Base-by-base conservation (phyloP, 2,888 invertebrate species). In the Watsonalla binaria region DNA sequence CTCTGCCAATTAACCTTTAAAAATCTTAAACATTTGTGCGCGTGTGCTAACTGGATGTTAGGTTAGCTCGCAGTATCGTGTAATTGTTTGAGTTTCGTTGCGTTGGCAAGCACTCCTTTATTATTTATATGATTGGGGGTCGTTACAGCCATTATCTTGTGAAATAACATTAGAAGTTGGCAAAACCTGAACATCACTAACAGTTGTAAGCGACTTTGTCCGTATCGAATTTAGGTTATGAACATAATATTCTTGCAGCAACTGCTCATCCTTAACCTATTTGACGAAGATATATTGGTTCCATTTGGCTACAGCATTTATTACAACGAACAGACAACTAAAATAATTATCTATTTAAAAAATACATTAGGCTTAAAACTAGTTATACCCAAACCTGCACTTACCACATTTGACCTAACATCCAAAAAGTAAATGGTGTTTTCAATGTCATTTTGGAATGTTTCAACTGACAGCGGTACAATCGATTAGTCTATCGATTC, bases 51-150 rank as follows among this genome's bases (percentile, higher is more conserved):
- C 39, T 49, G 37, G 49, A 14, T 37, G 15, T 49, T 49, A 49
- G 37, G 24, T 47, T 33, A 34, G 34, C 34, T 34, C 14, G 48
- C 14, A 35, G 35, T 49, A 13, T 37, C 49, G 37, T 49, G 37
- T 49, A 49, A 49, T 49, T 49, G 49, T 49, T 37, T 49, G 49
- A 37, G 37, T 49, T 13, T 47, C 49, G 37, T 49, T 49, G 49
- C 37, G 37, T 37, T 49, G 49, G 49, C 49, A 49, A 37, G 37
- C 49, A 37, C 49, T 14, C 49, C 37, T 49, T 49, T 42, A 42
- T 42, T 42, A 42, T 42, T 42, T 42, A 42, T 42, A 49, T 49
- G 37, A 49, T 37, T 49, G 49, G 37, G 49, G 49, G 49, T 49
- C 49, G 37, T 37, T 39, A 14, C 49, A 15, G 49, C 37, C 49